Conservation (phyloP, 2,888 invertebrate genomes). For the Buathra laborator region DNA sequence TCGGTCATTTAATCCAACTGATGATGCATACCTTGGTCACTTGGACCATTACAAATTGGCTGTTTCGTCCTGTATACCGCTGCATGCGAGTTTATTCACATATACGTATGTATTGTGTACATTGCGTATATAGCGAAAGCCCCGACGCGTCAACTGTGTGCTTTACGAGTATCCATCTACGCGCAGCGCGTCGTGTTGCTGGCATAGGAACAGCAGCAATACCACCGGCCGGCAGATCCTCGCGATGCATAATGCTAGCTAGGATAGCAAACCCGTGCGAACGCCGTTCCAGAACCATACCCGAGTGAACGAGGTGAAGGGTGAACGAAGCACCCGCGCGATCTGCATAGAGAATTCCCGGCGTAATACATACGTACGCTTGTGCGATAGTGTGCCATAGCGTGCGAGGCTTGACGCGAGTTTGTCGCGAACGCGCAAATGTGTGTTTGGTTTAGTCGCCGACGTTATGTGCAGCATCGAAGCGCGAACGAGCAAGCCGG, state of each 20-base stretch:
- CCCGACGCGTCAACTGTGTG: neutral
- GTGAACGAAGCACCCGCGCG: conserved; percentile 21
- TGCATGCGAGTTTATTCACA: neutral
- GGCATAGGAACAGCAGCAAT: conserved; percentile 10
- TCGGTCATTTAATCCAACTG: conserved; percentile 39
- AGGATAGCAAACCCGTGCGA: conserved; percentile 47
- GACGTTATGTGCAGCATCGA: conserved; percentile 29
- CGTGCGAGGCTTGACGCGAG: conserved; percentile 26
- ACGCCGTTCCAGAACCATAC: conserved; percentile 1
- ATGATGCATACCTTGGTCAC: conserved; percentile 3
- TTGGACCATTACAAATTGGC: conserved; percentile 46
- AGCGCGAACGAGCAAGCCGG: conserved; percentile 26
- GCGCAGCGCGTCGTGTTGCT: conserved; percentile 28
- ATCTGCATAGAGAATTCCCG: conserved; percentile 45
- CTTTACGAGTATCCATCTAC: conserved; percentile 43
- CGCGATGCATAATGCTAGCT: conserved; percentile 39
- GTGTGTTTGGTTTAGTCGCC: conserved; percentile 46
- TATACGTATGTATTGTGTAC: conserved; percentile 2
- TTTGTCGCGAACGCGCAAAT: conserved; percentile 48
- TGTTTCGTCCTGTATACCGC: conserved; percentile 7
- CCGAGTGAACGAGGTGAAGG: conserved; percentile 17
- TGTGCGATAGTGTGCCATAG: neutral
- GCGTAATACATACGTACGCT: neutral
- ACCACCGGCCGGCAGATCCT: neutral
- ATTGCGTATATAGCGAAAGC: neutral